A percentile compares a stretch with the other conserved stretches of the same genome.
These are phyloP conservation scores for Aporophyla lueneburgensis DNA, from an alignment of 2,888 invertebrate species.

Conservation along the genomic window DNA sequence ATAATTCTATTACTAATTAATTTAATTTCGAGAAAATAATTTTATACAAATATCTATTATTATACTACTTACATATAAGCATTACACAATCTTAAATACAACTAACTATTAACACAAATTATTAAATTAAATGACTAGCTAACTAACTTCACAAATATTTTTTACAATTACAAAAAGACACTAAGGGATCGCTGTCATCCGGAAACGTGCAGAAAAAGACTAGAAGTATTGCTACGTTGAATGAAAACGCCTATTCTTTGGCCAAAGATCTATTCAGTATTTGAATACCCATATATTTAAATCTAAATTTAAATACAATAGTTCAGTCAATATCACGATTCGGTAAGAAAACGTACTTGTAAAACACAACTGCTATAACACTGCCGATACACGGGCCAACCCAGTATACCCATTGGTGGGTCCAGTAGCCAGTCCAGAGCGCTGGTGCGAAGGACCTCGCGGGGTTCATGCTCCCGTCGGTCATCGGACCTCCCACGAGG, in stretches of 20 bases:
- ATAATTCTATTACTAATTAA: neutral
- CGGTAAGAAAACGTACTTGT: slow-evolving; percentile 77
- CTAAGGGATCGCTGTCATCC: too few relatives aligned
- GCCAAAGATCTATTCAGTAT: too few relatives aligned
- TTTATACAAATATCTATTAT: too few relatives aligned
- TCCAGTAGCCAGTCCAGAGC: slow-evolving; percentile 92
- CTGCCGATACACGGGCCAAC: slow-evolving; percentile 90
- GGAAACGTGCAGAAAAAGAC: too few relatives aligned
- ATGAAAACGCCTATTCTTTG: too few relatives aligned
- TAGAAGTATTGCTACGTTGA: too few relatives aligned
- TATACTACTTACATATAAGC: too few relatives aligned
- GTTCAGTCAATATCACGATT: slow-evolving; percentile 42
- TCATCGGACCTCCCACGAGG: slow-evolving; percentile 92
- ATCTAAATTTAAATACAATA: neutral
- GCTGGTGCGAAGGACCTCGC: slow-evolving; percentile 94
- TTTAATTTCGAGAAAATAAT: neutral
- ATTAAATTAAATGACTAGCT: too few relatives aligned
- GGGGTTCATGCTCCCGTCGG: slow-evolving; percentile 94
- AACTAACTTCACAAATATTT: too few relatives aligned
- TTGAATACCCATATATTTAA: neutral
- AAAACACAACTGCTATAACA: slow-evolving; percentile 76
- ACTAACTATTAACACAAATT: too few relatives aligned
- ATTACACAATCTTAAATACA: too few relatives aligned
- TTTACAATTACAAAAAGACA: too few relatives aligned
- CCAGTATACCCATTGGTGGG: slow-evolving; percentile 94